These are phyloP conservation scores for Coenonympha arcania DNA, from an alignment of 2,888 invertebrate genomes.

Conservation along the genomic window DNA sequence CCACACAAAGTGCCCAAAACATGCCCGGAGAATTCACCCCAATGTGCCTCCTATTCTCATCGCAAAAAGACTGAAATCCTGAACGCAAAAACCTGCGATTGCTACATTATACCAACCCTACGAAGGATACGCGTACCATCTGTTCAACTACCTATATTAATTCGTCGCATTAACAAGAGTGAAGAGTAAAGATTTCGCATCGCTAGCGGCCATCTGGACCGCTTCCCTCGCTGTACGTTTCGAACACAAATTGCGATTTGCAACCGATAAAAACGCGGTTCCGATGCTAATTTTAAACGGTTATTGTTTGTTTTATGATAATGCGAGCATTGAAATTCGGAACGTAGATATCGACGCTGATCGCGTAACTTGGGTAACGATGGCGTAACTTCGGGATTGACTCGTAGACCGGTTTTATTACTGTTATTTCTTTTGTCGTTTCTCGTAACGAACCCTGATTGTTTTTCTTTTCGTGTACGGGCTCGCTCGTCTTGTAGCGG, in stretches of 20 bases:
- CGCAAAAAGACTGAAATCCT: constrained; percentile 26
- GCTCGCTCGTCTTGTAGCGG: constrained; percentile 27
- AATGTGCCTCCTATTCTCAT: constrained; percentile 30
- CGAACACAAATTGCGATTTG: constrained; percentile 63
- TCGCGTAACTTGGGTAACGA: constrained; percentile 55
- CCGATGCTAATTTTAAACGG: constrained; percentile 68
- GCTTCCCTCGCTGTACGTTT: constrained; percentile 39
- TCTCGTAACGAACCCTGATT: constrained; percentile 46
- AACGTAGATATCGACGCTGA: constrained; percentile 50
- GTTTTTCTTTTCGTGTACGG: constrained; percentile 45
- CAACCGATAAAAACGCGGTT: constrained; percentile 62
- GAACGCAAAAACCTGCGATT: constrained; percentile 17
- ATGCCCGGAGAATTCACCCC: constrained; percentile 28
- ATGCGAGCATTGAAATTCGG: constrained; percentile 65
- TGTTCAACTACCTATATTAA: constrained; percentile 23
- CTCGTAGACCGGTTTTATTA: constrained; percentile 55
- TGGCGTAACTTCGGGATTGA: constrained; percentile 59
- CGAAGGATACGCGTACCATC: constrained; percentile 23
- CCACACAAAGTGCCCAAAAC: constrained; percentile 22
- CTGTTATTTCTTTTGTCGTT: constrained; percentile 54
- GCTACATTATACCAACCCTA: constrained; percentile 10
- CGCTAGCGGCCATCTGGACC: constrained; percentile 20
- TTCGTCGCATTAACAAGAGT: constrained; percentile 24
- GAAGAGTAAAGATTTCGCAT: constrained; percentile 22
- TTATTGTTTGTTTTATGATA: constrained; percentile 73